phyloP scores from a whole-genome alignment of 2,888 invertebrate species.

The Myopa testacea region DNA sequence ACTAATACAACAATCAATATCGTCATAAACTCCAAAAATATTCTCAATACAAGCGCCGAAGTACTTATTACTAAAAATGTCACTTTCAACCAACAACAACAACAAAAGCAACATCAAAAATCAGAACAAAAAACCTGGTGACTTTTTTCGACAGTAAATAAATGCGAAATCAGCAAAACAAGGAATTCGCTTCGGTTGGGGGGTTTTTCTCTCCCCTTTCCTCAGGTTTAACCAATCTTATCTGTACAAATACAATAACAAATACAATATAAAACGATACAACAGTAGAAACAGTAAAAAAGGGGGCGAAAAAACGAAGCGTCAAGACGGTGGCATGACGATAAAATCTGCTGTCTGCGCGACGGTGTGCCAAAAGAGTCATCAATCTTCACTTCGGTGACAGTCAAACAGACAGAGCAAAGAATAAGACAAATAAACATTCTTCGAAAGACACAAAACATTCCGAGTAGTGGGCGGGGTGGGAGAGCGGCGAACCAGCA shows the following conservation, averaged over 20 bases:
- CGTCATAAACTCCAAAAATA: neutral
- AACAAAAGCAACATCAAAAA: neutral
- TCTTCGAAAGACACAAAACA: neutral
- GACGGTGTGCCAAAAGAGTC: slow-evolving; percentile 17
- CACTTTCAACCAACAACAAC: neutral
- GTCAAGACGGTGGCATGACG: neutral
- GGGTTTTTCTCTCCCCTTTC: neutral
- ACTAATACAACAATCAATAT: too few relatives aligned
- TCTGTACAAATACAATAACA: neutral
- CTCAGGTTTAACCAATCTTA: neutral
- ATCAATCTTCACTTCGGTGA: slow-evolving; percentile 20
- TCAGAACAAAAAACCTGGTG: neutral
- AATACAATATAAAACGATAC: neutral
- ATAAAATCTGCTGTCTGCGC: slow-evolving; percentile 5
- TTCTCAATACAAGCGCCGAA: neutral
- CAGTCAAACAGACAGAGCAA: neutral
- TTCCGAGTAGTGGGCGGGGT: too few relatives aligned
- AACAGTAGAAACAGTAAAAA: too few relatives aligned
- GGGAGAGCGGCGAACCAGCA: too few relatives aligned
- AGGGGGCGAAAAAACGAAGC: neutral
- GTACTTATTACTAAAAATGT: neutral
- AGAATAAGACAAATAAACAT: neutral
- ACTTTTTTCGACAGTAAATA: neutral
- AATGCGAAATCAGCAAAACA: slow-evolving; percentile 21
- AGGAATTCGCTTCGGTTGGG: neutral